Evolutionary conservation across 92 coral and sea anemone species (phyloP), one percentile per base, ranked within the genome.

Genomic region (Virgularia gustaviana): DNA sequence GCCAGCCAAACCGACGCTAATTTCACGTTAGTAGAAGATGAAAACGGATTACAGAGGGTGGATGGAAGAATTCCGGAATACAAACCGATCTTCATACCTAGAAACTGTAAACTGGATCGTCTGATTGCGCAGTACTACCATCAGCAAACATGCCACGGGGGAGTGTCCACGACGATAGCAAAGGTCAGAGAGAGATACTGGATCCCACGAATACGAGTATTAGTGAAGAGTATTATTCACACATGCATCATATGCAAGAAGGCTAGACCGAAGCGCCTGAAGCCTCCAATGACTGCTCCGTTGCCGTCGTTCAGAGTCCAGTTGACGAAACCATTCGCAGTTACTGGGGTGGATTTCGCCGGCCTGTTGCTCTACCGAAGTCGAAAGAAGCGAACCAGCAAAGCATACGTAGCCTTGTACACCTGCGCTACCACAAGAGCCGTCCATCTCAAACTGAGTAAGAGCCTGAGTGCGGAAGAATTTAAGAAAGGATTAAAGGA

Each of bases 391-490:
- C 36, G 53, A 9, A 31, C 66, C 42, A 74, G 67, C 24, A 66
- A 66, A 44, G 80, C 78, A 0, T 84, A 83, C 53, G 31, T 83
- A 12, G 77, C 84, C 30, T 63, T 83, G 62, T 83, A 72, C 74
- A 79, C 88, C 33, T 83, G 88, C 43, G 81, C 88, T 1, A 72
- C 74, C 16, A 83, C 83, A 3, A 52, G 88, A 34, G 88, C 88
- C 4, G 88, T 84, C 9, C 84, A 84, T 58, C 47, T 84, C 56
- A 84, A 51, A 54, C 75, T 84, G 13, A 51, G 73, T 19, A 56
- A 56, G 29, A 63, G 74, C 45, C 49, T 79, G 55, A 52, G 81
- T 13, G 76, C 73, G 6, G 11, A 2, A 4, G 75, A 77, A 23
- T 83, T 83, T 49, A 70, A 82, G 41, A 34, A 63, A 53, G 32